A percentile compares a stretch with the other conserved stretches of the same genome.
Conservation (phyloP, 2,113 vertebrate genomes). For the Acrocephalus arundinaceus region DNA sequence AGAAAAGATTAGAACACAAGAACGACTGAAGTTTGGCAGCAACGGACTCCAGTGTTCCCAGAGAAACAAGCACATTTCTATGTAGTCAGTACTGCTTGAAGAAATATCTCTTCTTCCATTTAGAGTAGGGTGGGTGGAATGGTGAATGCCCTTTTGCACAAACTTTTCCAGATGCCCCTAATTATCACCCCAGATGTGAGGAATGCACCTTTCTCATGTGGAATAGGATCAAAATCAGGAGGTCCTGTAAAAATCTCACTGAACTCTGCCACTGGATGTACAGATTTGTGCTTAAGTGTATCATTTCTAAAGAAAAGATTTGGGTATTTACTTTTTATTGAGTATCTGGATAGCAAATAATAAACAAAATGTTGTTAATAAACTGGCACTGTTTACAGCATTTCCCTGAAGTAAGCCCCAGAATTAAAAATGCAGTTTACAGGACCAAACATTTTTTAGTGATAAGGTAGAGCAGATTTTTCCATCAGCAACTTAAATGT, state of each 20-base stretch:
- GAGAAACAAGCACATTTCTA: background rate
- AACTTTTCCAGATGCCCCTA: background rate
- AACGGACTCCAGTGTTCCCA: background rate
- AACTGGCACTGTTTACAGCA: background rate
- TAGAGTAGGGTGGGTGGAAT: background rate
- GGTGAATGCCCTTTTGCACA: background rate
- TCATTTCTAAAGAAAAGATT: background rate
- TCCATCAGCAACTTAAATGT: background rate
- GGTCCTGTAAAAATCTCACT: background rate
- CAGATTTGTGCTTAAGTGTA: background rate
- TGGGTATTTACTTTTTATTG: background rate
- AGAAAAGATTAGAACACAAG: background rate
- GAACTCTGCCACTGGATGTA: background rate
- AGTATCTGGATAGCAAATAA: background rate
- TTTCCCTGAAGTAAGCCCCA: background rate
- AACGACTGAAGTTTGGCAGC: background rate
- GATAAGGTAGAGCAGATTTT: background rate
- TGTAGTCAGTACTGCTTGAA: background rate
- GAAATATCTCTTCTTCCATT: background rate
- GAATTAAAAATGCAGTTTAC: background rate
- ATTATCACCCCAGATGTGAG: background rate
- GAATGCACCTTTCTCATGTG: background rate
- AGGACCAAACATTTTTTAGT: background rate
- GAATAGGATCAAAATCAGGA: background rate
- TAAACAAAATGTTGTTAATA: background rate